phyloP scores from a whole-genome alignment of 2,888 invertebrate species.

The Polietes domitor region DNA sequence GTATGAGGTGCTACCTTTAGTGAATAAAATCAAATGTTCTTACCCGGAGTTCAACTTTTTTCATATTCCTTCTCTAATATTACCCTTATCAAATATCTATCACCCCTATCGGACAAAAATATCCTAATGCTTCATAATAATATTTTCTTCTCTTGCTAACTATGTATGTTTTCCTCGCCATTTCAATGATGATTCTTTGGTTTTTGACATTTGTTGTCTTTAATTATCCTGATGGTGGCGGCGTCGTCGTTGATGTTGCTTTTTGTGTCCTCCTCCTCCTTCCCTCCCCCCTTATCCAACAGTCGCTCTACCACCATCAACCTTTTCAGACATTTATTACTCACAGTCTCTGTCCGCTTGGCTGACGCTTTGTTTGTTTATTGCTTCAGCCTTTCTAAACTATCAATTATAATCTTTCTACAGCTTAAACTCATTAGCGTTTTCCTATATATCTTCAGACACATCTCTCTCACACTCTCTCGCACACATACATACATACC shows the following conservation, averaged over 20 bases:
- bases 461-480: background rate
- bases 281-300: slow-evolving; percentile 42
- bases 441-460: slow-evolving; percentile 14
- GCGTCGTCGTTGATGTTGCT: slow-evolving; percentile 29
- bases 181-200: slow-evolving; percentile 35
- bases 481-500: background rate
- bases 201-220: slow-evolving; percentile 60
- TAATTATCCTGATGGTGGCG: slow-evolving; percentile 56
- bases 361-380: background rate
- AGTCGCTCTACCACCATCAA: background rate
- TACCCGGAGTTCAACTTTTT: no score
- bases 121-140: background rate
- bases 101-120: background rate
- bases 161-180: slow-evolving; percentile 1
- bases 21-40: no score
- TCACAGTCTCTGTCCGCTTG: background rate
- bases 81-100: background rate
- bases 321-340: slow-evolving; percentile 9
- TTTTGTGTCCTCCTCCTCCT: background rate
- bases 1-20: no score
- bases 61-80: no score
- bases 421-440: slow-evolving; percentile 58
- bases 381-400: slow-evolving; percentile 34
- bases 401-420: slow-evolving; percentile 55
- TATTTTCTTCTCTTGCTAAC: background rate